Evolutionary conservation across 2,797 vertebrate genomes (phyloP), one percentile per base, ranked within the genome.

Genomic region (Cossypha heuglini): DNA sequence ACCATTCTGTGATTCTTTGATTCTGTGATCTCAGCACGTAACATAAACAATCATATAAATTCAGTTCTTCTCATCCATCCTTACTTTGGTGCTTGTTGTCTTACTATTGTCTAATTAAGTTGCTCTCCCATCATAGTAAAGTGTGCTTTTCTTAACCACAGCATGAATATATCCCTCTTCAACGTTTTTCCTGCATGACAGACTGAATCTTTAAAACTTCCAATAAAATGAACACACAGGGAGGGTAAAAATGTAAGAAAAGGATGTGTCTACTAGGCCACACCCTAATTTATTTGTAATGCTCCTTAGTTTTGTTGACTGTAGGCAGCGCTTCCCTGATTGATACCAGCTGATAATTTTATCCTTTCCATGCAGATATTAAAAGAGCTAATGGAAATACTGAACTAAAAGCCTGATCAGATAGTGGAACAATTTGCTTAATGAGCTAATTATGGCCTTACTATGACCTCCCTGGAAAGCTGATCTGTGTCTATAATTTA

Each of bases 371-470:
- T 86, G 81, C 76, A 61, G 51, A 51, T 66, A 75, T 67, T 80
- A 91, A 73, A 93, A 24, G 42, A 75, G 37, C n/a, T 79, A 80
- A 89, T 91, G 51, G 38, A 93, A 95, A 84, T 48, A 63, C n/a
- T 88, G 40, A 94, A 81, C 58, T 81, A 40, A 51, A 92, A 94
- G 25, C 52, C 35, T 72, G 69, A 79, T 90, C 76, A 92, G 92
- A 93, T 55, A 94, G 67, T 77, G 73, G 84, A 97, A 94, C 81
- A 90, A 94, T 90, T 96, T 95, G 49, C 66, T 84, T 90, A 91
- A 95, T 94, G 63, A 86, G 92, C 52, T 93, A 93, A 95, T 95
- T 90, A 85, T 20, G 61, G 76, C 43, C 57, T 90, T 80, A 37
- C 28, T 38, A 13, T 49, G 74, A 94, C 84, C 86, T 84, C 93